Conservation (phyloP, 2,888 invertebrate species). For the Ochropacha duplaris region DNA sequence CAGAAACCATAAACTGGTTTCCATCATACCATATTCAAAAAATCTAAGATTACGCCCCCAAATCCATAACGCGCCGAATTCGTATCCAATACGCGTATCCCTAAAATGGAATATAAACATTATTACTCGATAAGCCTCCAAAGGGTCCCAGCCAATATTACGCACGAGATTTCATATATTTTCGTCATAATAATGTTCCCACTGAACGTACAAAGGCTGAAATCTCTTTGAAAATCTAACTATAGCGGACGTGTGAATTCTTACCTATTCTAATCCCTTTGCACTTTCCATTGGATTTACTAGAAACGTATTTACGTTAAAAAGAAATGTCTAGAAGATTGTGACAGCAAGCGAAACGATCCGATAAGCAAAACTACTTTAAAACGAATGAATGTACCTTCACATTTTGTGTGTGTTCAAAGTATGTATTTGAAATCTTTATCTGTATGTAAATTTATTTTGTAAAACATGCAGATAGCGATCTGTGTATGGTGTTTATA, state of each 20-base stretch:
- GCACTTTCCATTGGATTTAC: slow-evolving; percentile 58
- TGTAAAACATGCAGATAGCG: too few species aligned
- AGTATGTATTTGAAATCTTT: neutral
- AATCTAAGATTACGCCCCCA: neutral
- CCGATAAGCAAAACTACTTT: slow-evolving; percentile 42
- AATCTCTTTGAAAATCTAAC: slow-evolving; percentile 56
- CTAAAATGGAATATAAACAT: slow-evolving; percentile 62
- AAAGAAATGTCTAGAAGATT: slow-evolving; percentile 51
- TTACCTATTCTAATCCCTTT: slow-evolving; percentile 53
- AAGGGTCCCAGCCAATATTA: slow-evolving; percentile 50
- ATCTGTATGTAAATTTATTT: neutral
- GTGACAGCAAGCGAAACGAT: slow-evolving; percentile 48
- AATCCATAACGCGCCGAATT: neutral
- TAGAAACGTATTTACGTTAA: slow-evolving; percentile 59
- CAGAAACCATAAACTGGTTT: neutral
- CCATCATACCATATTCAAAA: neutral
- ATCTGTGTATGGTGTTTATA: neutral
- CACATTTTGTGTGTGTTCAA: neutral
- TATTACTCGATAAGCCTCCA: slow-evolving; percentile 55
- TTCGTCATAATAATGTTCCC: slow-evolving; percentile 30
- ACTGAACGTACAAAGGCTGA: slow-evolving; percentile 50
- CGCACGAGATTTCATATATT: slow-evolving; percentile 43
- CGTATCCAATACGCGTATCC: slow-evolving; percentile 5
- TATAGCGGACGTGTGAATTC: slow-evolving; percentile 55
- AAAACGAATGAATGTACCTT: slow-evolving; percentile 10